Evolutionary conservation across 2,888 invertebrate species (phyloP), one percentile per base, ranked within the genome.

Genomic region (Acleris emargana): DNA sequence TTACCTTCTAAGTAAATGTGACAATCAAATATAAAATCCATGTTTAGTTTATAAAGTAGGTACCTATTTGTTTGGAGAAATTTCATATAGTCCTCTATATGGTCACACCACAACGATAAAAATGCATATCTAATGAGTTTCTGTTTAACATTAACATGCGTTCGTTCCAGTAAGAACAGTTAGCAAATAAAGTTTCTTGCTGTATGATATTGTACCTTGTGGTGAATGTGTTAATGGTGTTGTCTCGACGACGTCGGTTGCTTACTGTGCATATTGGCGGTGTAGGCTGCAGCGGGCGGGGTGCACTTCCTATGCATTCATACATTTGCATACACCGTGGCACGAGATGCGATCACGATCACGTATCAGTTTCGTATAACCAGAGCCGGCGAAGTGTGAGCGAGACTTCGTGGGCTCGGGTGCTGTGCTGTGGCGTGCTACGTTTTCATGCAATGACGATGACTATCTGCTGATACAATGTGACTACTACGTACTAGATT

Each of bases 101-200:
- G 66, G 66, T 38, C 28, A 52, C 45, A 55, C 51, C 57, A 47
- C 55, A 50, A 45, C 55, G 51, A 60, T 66, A 66, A 66, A 66
- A 66, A 61, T 66, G 66, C 51, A 64, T 64, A 60, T 57, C 61
- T 66, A 66, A 66, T 61, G 66, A 66, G 61, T 61, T 66, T 66
- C 57, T 66, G 66, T 66, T 66, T 61, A 66, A 55, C 55, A 66
- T 66, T 66, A 61, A 51, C 61, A 66, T 66, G 45, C 60, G 57
- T 66, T 66, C 66, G 55, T 66, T 66, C 61, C 66, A 57, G 45
- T 55, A 16, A 51, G 47, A 61, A 66, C 66, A 57, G 45, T 57
- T 38, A 47, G 55, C 60, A 20, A 25, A 49, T 20, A 25, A 55
- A 47, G 9, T 42, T 13, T 6, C 11, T 6, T 16, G 38, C 22